phyloP scores from a whole-genome alignment of 2,797 vertebrate species.

The Sphenopsis melanotis region DNA sequence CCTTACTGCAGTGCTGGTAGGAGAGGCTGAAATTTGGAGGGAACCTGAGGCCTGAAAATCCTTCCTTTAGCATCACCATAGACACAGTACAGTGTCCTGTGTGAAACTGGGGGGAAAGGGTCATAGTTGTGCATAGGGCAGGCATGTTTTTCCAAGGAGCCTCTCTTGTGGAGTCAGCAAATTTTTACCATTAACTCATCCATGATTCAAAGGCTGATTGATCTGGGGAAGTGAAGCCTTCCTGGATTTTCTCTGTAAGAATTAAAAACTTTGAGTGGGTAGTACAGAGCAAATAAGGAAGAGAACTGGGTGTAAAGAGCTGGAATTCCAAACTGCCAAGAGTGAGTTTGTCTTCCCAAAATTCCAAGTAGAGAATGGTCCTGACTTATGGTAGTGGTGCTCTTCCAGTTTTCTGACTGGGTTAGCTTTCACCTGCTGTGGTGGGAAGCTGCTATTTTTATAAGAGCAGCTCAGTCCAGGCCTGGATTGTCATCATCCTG shows the following conservation, averaged over 20 bases:
- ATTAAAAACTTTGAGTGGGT: not conserved
- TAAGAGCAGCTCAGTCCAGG: not conserved
- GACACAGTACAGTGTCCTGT: fast-evolving
- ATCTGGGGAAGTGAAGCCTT: not conserved
- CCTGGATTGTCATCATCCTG: not conserved
- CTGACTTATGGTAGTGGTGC: not conserved
- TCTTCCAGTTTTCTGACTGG: not conserved
- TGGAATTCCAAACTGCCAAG: not conserved
- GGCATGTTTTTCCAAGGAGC: not conserved
- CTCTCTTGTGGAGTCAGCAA: not conserved
- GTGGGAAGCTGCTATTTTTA: not conserved
- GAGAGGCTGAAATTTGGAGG: not conserved
- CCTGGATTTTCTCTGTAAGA: not conserved
- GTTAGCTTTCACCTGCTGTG: not conserved
- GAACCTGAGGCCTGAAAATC: not conserved
- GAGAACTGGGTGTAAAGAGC: not conserved
- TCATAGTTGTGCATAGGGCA: not conserved
- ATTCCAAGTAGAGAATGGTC: not conserved
- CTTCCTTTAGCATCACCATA: not conserved
- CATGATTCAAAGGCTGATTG: not conserved
- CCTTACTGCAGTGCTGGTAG: not conserved
- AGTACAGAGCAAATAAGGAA: not conserved
- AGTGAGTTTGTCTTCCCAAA: not conserved
- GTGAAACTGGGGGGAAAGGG: not conserved
- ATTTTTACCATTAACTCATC: not conserved